Conservation (phyloP, 2,797 vertebrate genomes). For the Spatula versicolor region DNA sequence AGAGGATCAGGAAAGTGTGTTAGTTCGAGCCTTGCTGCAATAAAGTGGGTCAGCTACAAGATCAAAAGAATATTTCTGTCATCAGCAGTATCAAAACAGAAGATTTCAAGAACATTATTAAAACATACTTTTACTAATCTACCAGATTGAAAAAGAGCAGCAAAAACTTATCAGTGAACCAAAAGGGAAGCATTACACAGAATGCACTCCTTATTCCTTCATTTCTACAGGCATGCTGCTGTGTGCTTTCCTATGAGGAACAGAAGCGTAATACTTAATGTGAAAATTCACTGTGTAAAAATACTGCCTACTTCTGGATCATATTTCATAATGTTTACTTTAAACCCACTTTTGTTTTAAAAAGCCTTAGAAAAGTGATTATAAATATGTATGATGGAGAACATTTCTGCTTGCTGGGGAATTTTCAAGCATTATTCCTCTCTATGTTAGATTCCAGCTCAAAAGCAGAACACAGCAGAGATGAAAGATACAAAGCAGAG, state of each 20-base stretch:
- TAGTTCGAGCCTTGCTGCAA: background rate
- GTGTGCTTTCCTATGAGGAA: background rate
- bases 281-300: background rate
- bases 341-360: background rate
- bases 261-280: background rate
- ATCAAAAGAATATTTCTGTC: conserved; percentile 58
- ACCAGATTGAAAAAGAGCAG: background rate
- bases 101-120: conserved; percentile 26
- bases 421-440: background rate
- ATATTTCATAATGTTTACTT: background rate
- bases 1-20: background rate
- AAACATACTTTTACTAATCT: conserved; percentile 9
- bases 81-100: conserved; percentile 16
- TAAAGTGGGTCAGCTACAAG: conserved; percentile 53
- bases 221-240: background rate
- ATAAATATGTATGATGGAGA: background rate
- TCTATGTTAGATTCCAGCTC: background rate
- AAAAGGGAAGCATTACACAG: background rate
- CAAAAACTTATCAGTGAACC: background rate
- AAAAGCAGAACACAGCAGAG: background rate
- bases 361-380: background rate
- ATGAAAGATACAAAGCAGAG: background rate
- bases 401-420: background rate
- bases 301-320: background rate
- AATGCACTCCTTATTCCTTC: background rate